Base-by-base conservation (phyloP, 2,797 vertebrate species). In the Rhodeus uyekii region DNA sequence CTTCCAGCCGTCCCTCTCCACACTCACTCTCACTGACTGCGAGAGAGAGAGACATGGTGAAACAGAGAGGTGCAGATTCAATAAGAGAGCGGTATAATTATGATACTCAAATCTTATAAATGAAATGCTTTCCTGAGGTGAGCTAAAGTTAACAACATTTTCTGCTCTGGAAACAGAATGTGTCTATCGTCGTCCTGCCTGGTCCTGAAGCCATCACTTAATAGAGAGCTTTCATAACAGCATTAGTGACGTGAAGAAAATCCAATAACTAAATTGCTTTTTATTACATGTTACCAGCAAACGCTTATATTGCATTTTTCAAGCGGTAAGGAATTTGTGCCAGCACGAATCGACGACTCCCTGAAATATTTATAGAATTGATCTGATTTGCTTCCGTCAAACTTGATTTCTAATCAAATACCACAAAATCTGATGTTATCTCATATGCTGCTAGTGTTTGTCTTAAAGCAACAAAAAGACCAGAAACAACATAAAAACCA, bases 271-370 rank as follows among this genome's bases (percentile, higher is more conserved):
- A 90, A 87, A 92, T 89, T 89, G 88, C 87, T 89, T 92, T 94
- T 94, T 94, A 94, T 93, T 93, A 91, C 89, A 92, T 91, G 89
- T 93, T 92, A 90, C 88, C 91, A 91, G 88, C 91, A 92, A 92
- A 93, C 92, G 90, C 87, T 90, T 77, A 86, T 87, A 93, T 93
- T 84, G 81, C 86, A 91, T 92, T 92, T 74, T 90, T 90, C 88
- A 90, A 90, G 89, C 88, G 90, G 92, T 92, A 89, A 88, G 85
- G 90, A 86, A 89, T 88, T 91, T 88, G 88, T 89, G 90, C 85
- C 88, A 84, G 88, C 85, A 85, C 81, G 42, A 85, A 89, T 90
- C 90, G 91, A 86, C 87, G 85, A 85, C 92, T 87, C 86, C 74
- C 87, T 83, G 89, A 88, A 92, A 91, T 78, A 84, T 73, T 85